Conservation (phyloP, 2,888 invertebrate genomes). For the Lissonota sp. region DNA sequence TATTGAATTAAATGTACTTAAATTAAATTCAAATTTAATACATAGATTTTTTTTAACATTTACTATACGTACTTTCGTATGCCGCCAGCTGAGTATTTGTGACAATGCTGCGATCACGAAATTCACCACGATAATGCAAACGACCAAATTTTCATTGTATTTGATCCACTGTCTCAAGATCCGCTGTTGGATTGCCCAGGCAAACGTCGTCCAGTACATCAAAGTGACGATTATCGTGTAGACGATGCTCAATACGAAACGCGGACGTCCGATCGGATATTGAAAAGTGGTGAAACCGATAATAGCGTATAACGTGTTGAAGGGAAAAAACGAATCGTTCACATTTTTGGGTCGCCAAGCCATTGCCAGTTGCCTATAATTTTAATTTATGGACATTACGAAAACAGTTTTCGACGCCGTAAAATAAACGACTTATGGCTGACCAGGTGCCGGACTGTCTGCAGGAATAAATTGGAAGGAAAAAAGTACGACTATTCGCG, state of each 20-base stretch:
- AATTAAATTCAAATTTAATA: too few relatives aligned
- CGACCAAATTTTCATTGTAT: not conserved
- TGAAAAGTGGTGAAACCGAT: not conserved
- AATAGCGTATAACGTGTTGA: not conserved
- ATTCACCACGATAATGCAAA: not conserved
- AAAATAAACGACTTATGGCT: too few relatives aligned
- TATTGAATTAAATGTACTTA: too few relatives aligned
- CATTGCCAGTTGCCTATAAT: not conserved
- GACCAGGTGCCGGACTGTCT: too few relatives aligned
- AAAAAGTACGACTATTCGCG: too few relatives aligned
- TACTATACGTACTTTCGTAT: constrained; percentile 36
- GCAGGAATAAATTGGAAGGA: too few relatives aligned
- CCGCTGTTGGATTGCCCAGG: not conserved
- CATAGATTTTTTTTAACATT: not conserved
- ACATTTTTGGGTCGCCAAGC: constrained; percentile 1
- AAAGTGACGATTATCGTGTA: constrained; percentile 30
- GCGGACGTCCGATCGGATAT: not conserved
- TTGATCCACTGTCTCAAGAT: not conserved
- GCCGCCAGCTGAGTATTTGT: constrained; percentile 22
- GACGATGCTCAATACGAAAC: not conserved
- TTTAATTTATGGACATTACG: not conserved
- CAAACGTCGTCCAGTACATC: not conserved
- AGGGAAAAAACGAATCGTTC: not conserved
- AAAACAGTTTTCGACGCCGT: too few relatives aligned
- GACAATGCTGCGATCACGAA: not conserved